Conservation (phyloP, 2,113 vertebrate species). For the Psilopogon haemacephalus region DNA sequence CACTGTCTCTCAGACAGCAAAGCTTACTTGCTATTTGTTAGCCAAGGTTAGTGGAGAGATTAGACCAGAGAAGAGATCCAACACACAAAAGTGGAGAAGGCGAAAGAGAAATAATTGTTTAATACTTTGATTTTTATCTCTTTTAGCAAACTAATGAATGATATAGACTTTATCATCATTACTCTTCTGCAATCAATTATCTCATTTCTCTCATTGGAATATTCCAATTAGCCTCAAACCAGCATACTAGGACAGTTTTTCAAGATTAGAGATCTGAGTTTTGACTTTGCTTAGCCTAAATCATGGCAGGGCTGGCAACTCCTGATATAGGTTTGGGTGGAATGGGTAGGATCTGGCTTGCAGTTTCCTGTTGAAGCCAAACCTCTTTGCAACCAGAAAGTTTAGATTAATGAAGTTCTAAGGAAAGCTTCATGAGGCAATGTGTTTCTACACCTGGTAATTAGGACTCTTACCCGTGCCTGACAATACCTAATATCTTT, state of each 20-base stretch:
- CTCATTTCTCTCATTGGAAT: no score
- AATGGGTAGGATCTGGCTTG: not conserved
- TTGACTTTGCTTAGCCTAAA: not conserved
- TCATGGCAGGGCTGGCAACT: not conserved
- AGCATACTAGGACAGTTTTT: not conserved
- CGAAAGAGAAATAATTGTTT: no score
- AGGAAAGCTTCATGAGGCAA: not conserved
- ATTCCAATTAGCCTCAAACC: no score
- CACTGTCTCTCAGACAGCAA: no score
- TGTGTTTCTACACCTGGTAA: not conserved
- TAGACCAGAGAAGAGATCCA: no score
- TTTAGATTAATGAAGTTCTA: not conserved
- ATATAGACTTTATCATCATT: no score
- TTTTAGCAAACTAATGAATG: no score
- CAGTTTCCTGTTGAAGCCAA: not conserved
- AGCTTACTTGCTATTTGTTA: no score
- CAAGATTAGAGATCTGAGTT: not conserved
- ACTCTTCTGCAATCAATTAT: no score
- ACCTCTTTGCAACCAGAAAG: not conserved
- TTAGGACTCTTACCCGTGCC: not conserved
- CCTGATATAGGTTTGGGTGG: not conserved
- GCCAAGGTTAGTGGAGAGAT: no score
- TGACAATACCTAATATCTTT: not conserved
- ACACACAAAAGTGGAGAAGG: no score
- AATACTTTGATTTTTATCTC: no score